phyloP scores from a whole-genome alignment of 35 echinoderm and acorn worm genomes.

The Ptychodera flava region DNA sequence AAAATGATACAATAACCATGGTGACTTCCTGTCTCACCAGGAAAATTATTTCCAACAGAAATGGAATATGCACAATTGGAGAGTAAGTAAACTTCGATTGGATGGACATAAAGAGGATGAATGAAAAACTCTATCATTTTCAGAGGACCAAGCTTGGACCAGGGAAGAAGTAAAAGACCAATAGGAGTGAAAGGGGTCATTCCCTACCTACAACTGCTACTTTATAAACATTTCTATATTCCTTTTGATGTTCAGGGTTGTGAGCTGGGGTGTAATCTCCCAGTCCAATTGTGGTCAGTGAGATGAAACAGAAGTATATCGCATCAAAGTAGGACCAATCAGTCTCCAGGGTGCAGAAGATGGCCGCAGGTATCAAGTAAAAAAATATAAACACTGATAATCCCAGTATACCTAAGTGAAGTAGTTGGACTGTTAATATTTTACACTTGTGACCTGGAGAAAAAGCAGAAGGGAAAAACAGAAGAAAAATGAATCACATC shows the following conservation, averaged over 20 bases:
- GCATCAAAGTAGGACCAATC: slow-evolving; percentile 68
- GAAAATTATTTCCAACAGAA: too few species aligned
- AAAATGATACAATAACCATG: too few species aligned
- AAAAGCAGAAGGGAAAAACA: not conserved
- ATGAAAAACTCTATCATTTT: too few species aligned
- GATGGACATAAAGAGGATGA: too few species aligned
- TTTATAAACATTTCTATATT: not conserved
- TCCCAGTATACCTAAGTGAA: slow-evolving; percentile 64
- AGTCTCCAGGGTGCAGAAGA: slow-evolving; percentile 63
- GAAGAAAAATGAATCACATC: not conserved
- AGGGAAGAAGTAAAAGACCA: too few species aligned
- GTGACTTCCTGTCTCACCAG: too few species aligned
- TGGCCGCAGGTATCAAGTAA: slow-evolving; percentile 59
- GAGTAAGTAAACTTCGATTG: too few species aligned
- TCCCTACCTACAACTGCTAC: not conserved
- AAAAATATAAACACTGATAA: slow-evolving; percentile 45
- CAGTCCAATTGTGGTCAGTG: slow-evolving; percentile 84
- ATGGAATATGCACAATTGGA: too few species aligned
- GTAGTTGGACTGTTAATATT: slow-evolving; percentile 35
- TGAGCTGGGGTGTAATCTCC: slow-evolving; percentile 86
- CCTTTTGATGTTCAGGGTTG: slow-evolving; percentile 8
- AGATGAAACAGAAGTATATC: slow-evolving; percentile 89
- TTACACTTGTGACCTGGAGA: slow-evolving; percentile 32
- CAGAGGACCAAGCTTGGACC: too few species aligned
- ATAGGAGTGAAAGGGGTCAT: too few species aligned